Evolutionary conservation across 53 echinoderm and acorn worm genomes (phyloP), one percentile per base, ranked within the genome.

Genomic region (Mesocentrotus franciscanus): DNA sequence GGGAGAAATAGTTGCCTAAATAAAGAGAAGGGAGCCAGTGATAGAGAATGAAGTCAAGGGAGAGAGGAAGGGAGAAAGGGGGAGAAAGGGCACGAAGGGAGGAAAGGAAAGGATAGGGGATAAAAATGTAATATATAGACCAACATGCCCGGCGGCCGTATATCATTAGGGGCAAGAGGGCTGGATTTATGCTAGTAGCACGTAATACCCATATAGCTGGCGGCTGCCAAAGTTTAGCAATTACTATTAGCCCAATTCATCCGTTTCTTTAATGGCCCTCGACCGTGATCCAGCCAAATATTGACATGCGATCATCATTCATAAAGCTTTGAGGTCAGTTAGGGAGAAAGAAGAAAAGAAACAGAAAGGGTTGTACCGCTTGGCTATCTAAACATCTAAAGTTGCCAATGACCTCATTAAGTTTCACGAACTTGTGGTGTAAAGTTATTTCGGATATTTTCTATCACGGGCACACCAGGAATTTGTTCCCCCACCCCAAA

Each of bases 121-220:
- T 34, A 66, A 66, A 91, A 66, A 91, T 91, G 91, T 66, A 59
- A 91, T 64, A 91, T 64, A 91, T 91, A 91, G 92, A 92, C 56
- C 72, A 92, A 92, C 95, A 94, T 85, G 95, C 85, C 95, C 95
- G 39, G 71, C 64, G 87, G 85, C 56, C 95, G 87, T 94, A 94
- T 94, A 94, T 94, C 95, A 94, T 85, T 94, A 85, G 68, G 13
- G 26, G 15, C 66, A 17, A 72, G 61, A 78, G 68, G 71, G 68
- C 11, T 85, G 39, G 87, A 72, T 71, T 94, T 85, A 94, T 61
- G 56, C 66, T 94, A 17, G 36, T 49, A 85, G 95, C 95, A 94
- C 95, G 95, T 64, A 94, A 94, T 94, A 85, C 95, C 87, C 85
- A 94, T 94, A 85, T 85, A 64, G 66, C 68, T 94, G 95, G 85